Evolutionary conservation across 64 coral and sea anemone genomes (phyloP).

Genomic region (Dendrophyllia cribrosa): DNA sequence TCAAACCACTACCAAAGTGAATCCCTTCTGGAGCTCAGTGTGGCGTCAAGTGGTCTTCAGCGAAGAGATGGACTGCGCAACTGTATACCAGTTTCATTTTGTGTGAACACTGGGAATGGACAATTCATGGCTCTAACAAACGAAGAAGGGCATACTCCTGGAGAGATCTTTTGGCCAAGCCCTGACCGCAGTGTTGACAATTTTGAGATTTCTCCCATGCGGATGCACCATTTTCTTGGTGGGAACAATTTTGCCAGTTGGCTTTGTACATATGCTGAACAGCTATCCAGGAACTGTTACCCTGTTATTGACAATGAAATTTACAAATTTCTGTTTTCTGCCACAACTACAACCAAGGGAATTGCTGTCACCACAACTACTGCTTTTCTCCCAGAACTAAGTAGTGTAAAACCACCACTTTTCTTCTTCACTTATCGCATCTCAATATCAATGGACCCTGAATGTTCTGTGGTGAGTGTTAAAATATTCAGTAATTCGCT

Average conservation of each 20-base stretch:
- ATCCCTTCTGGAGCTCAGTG: constrained; percentile 79
- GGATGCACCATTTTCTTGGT: constrained; percentile 89
- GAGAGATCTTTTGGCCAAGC: constrained; percentile 93
- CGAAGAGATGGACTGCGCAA: constrained; percentile 77
- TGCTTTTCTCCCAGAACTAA: constrained; percentile 93
- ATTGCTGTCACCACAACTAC: constrained; percentile 89
- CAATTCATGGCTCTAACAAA: constrained; percentile 93
- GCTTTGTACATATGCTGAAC: constrained; percentile 77
- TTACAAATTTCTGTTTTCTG: constrained; percentile 82
- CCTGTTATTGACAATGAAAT: constrained; percentile 90
- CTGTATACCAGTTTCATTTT: constrained; percentile 88
- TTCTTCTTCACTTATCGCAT: constrained; percentile 99
- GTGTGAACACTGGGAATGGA: constrained; percentile 91
- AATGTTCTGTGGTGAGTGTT: constrained; percentile 68
- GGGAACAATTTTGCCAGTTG: constrained; percentile 77
- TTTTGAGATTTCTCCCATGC: constrained; percentile 37
- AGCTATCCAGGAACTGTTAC: constrained; percentile 78
- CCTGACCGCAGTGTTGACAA: constrained; percentile 64
- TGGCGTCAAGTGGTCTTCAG: constrained; percentile 75
- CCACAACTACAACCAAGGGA: constrained; percentile 50
- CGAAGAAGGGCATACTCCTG: constrained; percentile 81
- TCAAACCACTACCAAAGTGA: constrained; percentile 97
- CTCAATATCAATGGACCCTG: constrained; percentile 93
- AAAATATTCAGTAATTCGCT: too few species aligned
- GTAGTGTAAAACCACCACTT: constrained; percentile 89